Percentiles rank a stretch among this genome's conserved stretches.
Evolutionary conservation across 1,140 invertebrate genomes (phyloP).

Genomic region (Bombyx mandarina): DNA sequence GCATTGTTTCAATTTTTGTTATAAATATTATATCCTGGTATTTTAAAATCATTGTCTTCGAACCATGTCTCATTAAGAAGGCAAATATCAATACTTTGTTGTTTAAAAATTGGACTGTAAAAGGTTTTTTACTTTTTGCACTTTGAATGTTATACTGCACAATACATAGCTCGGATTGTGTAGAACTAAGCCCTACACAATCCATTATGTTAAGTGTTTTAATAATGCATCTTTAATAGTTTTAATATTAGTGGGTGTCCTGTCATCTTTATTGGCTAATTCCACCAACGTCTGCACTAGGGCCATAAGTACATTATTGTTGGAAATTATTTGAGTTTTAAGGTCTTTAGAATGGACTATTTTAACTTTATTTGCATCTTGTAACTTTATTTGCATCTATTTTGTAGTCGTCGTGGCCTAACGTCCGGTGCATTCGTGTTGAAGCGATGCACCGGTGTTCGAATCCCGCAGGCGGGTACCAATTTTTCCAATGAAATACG

Average conservation of each 20-base stretch:
- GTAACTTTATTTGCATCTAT: no score
- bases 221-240: background rate
- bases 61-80: slow-evolving; percentile 6
- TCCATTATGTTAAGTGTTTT: no score
- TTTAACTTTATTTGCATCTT: background rate
- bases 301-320: background rate
- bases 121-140: slow-evolving; percentile 1
- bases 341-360: background rate
- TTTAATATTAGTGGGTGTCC: background rate
- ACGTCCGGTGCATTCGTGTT: no score
- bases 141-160: background rate
- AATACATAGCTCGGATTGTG: background rate
- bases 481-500: no score
- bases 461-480: no score
- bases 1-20: slow-evolving; percentile 7
- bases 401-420: no score
- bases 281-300: background rate
- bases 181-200: background rate
- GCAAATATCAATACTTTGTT: slow-evolving; percentile 6
- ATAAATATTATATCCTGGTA: slow-evolving; percentile 10
- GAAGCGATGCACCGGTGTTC: no score
- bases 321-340: background rate
- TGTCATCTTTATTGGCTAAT: background rate
- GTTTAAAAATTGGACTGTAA: slow-evolving; percentile 3
- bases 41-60: slow-evolving; percentile 3